phyloP scores from a whole-genome alignment of 1,140 invertebrate genomes.

The Drosophila mayri region DNA sequence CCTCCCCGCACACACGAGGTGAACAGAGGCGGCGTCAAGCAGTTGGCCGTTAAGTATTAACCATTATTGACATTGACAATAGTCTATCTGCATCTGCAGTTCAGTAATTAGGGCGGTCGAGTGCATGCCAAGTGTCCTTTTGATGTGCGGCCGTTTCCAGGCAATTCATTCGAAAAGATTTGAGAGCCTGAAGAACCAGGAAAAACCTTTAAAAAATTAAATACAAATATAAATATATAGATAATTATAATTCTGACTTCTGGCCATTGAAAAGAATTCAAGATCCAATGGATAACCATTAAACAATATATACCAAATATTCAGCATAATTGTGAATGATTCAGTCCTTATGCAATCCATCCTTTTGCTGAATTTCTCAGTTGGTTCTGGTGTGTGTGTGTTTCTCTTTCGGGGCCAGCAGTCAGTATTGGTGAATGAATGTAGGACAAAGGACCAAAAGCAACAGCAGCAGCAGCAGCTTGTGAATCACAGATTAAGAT shows the following conservation, averaged over 20 bases:
- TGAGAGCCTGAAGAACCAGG: neutral
- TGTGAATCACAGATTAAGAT: conserved; percentile 10
- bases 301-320: neutral
- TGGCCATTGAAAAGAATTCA: too few relatives aligned
- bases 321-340: neutral
- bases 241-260: too few relatives aligned
- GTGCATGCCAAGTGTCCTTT: conserved; percentile 48
- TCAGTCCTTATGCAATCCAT: neutral
- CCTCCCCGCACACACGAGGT: neutral
- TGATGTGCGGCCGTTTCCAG: conserved; percentile 21
- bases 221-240: neutral
- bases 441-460: conserved; percentile 14
- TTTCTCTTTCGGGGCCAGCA: neutral
- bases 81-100: conserved; percentile 61
- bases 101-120: conserved; percentile 46
- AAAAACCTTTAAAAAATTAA: neutral
- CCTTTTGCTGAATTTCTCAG: neutral
- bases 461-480: conserved; percentile 1
- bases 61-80: conserved; percentile 82
- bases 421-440: conserved; percentile 4
- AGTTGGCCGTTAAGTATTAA: conserved; percentile 66
- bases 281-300: too few relatives aligned
- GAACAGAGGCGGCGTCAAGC: conserved; percentile 10
- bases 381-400: too few relatives aligned
- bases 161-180: neutral